phyloP scores from a whole-genome alignment of 2,113 vertebrate genomes.

The Urocynchramus pylzowi region DNA sequence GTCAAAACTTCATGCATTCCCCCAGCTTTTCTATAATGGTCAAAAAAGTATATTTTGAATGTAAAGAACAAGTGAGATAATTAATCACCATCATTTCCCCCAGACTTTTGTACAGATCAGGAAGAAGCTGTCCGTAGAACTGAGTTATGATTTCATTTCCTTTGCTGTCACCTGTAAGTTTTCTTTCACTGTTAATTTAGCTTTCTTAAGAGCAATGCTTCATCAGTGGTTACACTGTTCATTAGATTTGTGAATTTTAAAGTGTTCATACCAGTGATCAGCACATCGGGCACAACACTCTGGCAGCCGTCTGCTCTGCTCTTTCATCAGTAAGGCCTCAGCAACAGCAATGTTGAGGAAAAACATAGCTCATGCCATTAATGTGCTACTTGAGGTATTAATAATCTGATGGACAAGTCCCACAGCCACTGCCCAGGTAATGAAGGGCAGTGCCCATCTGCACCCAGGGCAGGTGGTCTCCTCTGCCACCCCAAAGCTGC shows the following conservation, averaged over 20 bases:
- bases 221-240: not conserved
- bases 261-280: not conserved
- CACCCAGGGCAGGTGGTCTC: not conserved
- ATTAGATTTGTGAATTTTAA: not conserved
- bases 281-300: not conserved
- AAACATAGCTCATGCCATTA: not conserved
- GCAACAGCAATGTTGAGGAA: not conserved
- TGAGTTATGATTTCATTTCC: conserved; percentile 26
- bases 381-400: not conserved
- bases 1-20: not conserved
- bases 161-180: not conserved
- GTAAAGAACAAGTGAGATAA: conserved; percentile 48
- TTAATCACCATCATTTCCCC: not conserved
- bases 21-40: not conserved
- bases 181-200: conserved; percentile 9
- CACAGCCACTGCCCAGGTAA: not conserved
- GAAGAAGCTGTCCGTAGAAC: not conserved
- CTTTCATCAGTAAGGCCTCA: not conserved
- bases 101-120: not conserved
- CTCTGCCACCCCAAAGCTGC: not conserved
- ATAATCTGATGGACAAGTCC: not conserved
- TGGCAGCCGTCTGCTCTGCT: not conserved
- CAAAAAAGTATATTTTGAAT: conserved; percentile 23
- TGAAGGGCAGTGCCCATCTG: not conserved
- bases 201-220: not conserved